phyloP scores from a whole-genome alignment of 2,888 invertebrate species.

The Steinernema scapterisci region DNA sequence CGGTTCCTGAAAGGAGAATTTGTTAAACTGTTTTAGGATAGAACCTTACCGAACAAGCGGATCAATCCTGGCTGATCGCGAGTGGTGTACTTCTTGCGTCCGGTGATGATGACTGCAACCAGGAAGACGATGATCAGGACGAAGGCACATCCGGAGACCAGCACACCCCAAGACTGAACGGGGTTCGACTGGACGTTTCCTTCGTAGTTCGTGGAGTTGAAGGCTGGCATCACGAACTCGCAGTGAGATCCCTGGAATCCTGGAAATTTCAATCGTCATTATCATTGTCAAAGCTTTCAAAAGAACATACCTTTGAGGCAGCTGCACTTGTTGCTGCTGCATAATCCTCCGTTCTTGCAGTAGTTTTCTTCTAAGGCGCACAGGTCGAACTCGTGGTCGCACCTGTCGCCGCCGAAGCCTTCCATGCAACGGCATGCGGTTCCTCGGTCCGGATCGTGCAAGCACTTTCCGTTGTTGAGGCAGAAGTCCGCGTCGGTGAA shows the following conservation, averaged over 20 bases:
- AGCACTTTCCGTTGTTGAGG: background rate
- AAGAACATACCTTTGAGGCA: background rate
- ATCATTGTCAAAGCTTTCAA: background rate
- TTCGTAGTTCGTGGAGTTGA: background rate
- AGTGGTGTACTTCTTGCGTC: background rate
- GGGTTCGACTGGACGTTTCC: background rate
- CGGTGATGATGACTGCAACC: background rate
- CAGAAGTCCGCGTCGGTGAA: background rate
- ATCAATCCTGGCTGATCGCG: background rate
- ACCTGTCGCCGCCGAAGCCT: background rate
- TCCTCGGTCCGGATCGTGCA: background rate
- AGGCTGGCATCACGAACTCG: background rate
- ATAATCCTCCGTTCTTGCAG: slow-evolving; percentile 17
- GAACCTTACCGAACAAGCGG: background rate
- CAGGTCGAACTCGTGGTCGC: background rate
- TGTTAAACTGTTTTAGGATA: background rate
- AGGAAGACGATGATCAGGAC: background rate
- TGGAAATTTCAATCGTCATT: background rate
- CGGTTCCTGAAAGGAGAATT: too few relatives aligned
- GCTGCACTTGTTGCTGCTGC: background rate
- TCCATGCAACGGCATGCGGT: background rate
- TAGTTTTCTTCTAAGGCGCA: background rate
- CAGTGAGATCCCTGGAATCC: background rate
- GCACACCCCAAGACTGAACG: background rate
- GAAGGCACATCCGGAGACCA: background rate